Evolutionary conservation across 2,888 invertebrate genomes (phyloP), one percentile per base, ranked within the genome.

Genomic region (Volucella zonaria): DNA sequence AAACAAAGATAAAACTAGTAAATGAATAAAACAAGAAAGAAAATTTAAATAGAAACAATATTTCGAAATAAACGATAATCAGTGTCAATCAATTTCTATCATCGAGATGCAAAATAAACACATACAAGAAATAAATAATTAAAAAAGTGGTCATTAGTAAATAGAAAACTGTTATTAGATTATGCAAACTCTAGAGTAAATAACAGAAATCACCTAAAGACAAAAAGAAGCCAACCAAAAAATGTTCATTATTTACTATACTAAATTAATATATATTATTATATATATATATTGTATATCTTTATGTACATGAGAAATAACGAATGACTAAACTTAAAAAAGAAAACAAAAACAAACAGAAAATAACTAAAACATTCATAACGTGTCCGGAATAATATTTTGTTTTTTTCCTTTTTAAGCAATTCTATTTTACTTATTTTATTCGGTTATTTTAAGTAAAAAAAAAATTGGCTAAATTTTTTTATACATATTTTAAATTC

Each of bases 221-320:
- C 67, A 75, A 82, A 70, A n/a, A 8, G 73, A 80, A 81, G 78
- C 80, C 81, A 85, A 81, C 77, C 83, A 74, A 74, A 74, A 73
- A 68, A 82, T 78, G 81, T 78, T 86, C 86, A 82, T 78, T 76
- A 74, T 74, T 74, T 82, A 77, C 66, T 83, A 74, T 70, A 74
- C 52, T 66, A 52, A 78, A 64, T 78, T 78, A 64, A 51, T 71
- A 71, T 62, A 70, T 56, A 67, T 47, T 49, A 56, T 56, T 18
- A 31, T 67, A 79, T 49, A 51, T 49, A 51, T 61, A 73, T 45
- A 87, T 88, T 87, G 87, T 86, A 87, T 89, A 89, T 89, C 89
- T 89, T 88, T 87, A 87, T 87, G 87, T 87, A 81, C 82, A 79
- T 77, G 67, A 80, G 66, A 82, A 68, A 87, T 73, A 68, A 67